Base-by-base conservation (phyloP, 1,140 invertebrate genomes). In the Drosophila subpulchrella region DNA sequence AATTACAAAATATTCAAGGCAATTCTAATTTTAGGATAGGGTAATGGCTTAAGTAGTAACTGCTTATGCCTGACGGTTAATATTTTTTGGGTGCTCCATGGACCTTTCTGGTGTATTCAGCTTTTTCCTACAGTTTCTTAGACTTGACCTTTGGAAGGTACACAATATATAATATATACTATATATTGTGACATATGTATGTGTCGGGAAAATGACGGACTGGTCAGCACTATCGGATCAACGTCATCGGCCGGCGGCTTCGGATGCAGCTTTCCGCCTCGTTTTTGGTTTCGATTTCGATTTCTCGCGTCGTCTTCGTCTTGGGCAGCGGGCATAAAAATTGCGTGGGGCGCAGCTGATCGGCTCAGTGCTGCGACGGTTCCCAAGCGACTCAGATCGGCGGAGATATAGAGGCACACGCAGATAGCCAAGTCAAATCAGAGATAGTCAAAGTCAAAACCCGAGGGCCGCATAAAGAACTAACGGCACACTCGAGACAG, bases 311-410 rank as follows among this genome's bases (percentile, higher is more conserved):
- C 58, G 62, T 36, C 60, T 42, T 15, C 41, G 59, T 44, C 47
- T 36, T 36, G 7, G 20, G 10, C 17, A 20, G 32, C 58, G 47
- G 65, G 51, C 75, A 75, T 86, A 86, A 79, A 88, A 82, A 86
- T 88, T 79, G 83, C 80, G 75, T 44, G 58, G 48, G 20, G 30
- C 27, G 77, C 76, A 80, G 80, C 73, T 77, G 84, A 80, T 89
- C 73, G 68, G 39, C 47, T 88, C 84, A 88, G 80, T 88, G 46
- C 51, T 50, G 17, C 44, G 51, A 27, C 84, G 61, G 12, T 47
- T 39, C 38, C 30, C 46, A 27, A 56, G 15, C 32, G 38, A 56
- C 20, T 20, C 48, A 44, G 57, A 70, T 48, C 66, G 50, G 39
- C 27, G 50, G 41, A 41, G 32, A 65, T 65, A 32, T 12, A 38